Base-by-base conservation (phyloP, 2,888 invertebrate species). In the Zonitis immaculata region DNA sequence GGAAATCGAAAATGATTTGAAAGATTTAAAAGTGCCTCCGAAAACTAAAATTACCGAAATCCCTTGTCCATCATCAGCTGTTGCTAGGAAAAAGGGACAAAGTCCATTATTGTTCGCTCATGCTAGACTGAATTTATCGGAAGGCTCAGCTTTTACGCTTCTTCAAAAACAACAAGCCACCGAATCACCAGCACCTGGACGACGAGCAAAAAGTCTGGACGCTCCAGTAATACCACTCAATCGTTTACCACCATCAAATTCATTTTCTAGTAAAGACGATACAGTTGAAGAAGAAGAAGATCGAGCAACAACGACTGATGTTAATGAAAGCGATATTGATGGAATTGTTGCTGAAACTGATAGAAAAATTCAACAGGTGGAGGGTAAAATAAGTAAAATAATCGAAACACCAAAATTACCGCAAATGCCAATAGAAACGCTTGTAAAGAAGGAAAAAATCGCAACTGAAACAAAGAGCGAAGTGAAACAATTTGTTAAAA, bases 261-360 rank as follows among this genome's bases (percentile, higher is more conserved):
- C 91, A 0, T 91, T 91, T 72, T 92, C 91, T 1, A 90, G 91
- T 20, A 91, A 91, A 76, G 92, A 92, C 70, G 92, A 92, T 70
- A 92, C 92, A 0, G 86, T 92, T 0, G 91, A 87, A 62, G 84
- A 85, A 62, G 84, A 85, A 64, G 82, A 83, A 54, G 88, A 89
- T 60, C 86, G 86, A 70, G 67, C 77, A 14, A 78, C 53, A 44
- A 78, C 53, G 35, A 66, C 63, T 14, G 66, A 63, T 42, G 28
- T 53, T 22, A 61, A 53, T 43, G 63, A 64, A 39, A 62, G 66
- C 44, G 65, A 65, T 20, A 47, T 63, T 22, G 65, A 65, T 42
- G 61, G 63, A 45, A 60, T 61, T 46, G 51, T 62, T 26, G 49
- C 61, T n/a, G 65, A 64, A 51, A 61, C 56, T 42, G 53, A 51